A percentile compares a stretch with the other conserved stretches of the same genome.
Conservation (phyloP, 2,888 invertebrate genomes). For the Sinodicranocentrus sp. region DNA sequence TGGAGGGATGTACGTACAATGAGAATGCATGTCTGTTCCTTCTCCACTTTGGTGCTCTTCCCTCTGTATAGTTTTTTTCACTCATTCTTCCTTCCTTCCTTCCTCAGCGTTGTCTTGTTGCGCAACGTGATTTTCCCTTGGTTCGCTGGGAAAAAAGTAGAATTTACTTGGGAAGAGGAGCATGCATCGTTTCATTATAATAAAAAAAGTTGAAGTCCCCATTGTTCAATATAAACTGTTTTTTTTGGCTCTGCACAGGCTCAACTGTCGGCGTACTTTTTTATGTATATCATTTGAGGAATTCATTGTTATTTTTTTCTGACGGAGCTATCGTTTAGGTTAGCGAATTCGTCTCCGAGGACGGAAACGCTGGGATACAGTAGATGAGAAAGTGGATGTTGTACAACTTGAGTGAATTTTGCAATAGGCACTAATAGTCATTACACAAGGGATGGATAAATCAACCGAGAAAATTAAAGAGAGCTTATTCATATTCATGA, state of each 20-base stretch:
- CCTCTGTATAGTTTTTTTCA: neutral
- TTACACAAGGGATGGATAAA: constrained; percentile 57
- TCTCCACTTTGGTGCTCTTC: neutral
- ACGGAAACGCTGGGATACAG: neutral
- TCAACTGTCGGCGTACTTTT: constrained; percentile 6
- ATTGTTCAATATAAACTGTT: constrained; percentile 45
- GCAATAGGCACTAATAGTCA: constrained; percentile 49
- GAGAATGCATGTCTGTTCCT: constrained; percentile 15
- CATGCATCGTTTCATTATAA: constrained; percentile 30
- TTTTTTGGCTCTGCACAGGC: constrained; percentile 15
- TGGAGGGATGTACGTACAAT: neutral
- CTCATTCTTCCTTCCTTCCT: constrained; percentile 18
- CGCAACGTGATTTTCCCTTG: constrained; percentile 53
- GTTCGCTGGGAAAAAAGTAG: constrained; percentile 28
- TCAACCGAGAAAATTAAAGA: constrained; percentile 46
- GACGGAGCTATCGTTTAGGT: constrained; percentile 8
- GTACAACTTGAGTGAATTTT: constrained; percentile 22
- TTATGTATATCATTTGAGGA: constrained; percentile 12
- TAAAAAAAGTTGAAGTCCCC: constrained; percentile 39
- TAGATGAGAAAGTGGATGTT: neutral
- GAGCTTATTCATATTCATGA: constrained; percentile 51
- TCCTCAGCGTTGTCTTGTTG: constrained; percentile 39
- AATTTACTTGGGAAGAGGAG: constrained; percentile 16
- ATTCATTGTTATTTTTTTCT: constrained; percentile 36
- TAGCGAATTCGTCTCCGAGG: neutral